Conservation (phyloP, 1,140 invertebrate genomes). For the Temnothorax longispinosus region DNA sequence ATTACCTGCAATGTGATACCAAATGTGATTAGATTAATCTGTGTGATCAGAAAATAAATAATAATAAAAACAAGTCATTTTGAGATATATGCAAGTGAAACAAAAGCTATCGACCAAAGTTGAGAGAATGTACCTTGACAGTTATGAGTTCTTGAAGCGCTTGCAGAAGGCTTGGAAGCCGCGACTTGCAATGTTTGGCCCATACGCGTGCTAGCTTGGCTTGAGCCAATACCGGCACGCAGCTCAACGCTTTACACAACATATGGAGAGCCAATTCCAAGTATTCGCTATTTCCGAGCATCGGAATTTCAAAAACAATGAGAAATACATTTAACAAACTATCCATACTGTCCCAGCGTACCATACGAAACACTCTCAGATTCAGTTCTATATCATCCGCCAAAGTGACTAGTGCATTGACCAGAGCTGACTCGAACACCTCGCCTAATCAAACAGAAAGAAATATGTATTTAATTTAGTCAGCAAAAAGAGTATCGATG, state of each 20-base stretch:
- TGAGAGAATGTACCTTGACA: conserved; percentile 82
- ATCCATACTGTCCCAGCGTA: conserved; percentile 82
- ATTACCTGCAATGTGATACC: conserved; percentile 88
- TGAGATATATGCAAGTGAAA: background rate
- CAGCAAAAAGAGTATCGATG: background rate
- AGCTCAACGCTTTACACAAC: conserved; percentile 92
- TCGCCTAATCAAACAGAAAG: conserved; percentile 81
- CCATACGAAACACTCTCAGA: conserved; percentile 87
- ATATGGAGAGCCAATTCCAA: conserved; percentile 93
- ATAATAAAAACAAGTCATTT: background rate
- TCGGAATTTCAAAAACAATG: conserved; percentile 95
- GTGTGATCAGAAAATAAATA: background rate
- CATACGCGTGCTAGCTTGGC: conserved; percentile 92
- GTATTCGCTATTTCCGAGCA: conserved; percentile 92
- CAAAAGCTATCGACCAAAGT: background rate
- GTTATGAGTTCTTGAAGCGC: conserved; percentile 96
- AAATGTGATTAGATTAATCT: background rate
- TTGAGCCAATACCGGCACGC: conserved; percentile 91
- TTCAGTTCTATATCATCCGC: conserved; percentile 92
- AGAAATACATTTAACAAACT: conserved; percentile 92
- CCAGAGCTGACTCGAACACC: conserved; percentile 90
- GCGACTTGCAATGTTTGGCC: conserved; percentile 90
- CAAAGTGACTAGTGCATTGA: conserved; percentile 91
- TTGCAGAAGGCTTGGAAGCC: conserved; percentile 91
- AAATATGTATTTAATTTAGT: background rate